Evolutionary conservation across 2,888 invertebrate species (phyloP), one percentile per base, ranked within the genome.

Genomic region (Yponomeuta malinellus): DNA sequence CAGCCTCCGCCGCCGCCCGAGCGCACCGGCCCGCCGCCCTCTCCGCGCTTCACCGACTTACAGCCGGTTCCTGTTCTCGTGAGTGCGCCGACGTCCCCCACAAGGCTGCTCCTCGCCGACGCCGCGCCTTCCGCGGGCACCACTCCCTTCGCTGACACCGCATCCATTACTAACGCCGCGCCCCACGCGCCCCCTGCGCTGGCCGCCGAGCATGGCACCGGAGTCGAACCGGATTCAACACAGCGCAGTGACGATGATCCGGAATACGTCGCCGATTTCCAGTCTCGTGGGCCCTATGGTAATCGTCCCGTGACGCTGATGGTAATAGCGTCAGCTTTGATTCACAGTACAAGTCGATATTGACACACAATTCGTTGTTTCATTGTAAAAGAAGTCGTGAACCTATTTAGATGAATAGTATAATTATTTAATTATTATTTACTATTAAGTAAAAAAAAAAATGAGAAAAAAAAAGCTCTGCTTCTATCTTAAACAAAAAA

Each of bases 301-400:
- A 5, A 6, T 12, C 37, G 15, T 12, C 15, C 37, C 31, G 3
- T 8, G 10, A 59, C 5, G 9, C 15, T 31, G 23, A 15, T 12
- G 23, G 9, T 15, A 31, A 29, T 77, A 78, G 71, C 76, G 75
- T 0, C 73, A 68, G 59, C 76, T 73, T 15, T 48, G 71, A 66
- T 77, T 76, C 23, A 73, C 67, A 64, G 74, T 76, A 63, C 66
- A 75, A 68, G 48, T 76, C 75, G 48, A 71, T 73, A 71, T 76
- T 78, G 33, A 76, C 70, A 65, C 5, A 33, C 3, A 2, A 33
- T 5, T 78, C 78, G 70, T 71, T 72, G 71, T 71, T 71, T 72
- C 71, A 72, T 71, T 71, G 70, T 71, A 71, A 71, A 70, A 68
- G 66, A 72, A 70, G 70, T 71, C 70, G 71, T 71, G 72, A 71